Conservation (phyloP, 2,888 invertebrate genomes). For the Perithous albicinctus region DNA sequence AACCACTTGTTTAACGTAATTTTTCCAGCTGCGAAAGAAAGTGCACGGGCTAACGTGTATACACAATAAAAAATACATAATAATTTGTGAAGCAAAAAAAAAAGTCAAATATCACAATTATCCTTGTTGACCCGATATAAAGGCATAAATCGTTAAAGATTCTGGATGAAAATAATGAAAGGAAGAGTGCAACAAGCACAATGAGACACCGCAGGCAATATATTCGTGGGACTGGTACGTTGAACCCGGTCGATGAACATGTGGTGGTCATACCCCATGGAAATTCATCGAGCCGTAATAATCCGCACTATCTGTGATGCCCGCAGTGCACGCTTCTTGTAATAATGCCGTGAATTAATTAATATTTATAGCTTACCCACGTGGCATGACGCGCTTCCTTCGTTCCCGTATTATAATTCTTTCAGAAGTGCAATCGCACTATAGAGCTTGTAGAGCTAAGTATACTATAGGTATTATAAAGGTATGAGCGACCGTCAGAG, state of each 20-base stretch:
- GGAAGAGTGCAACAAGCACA: conserved; percentile 31
- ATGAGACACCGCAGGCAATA: conserved; percentile 12
- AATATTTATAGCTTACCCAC: conserved; percentile 81
- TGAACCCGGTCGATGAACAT: conserved; percentile 37
- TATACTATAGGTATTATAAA: conserved; percentile 12
- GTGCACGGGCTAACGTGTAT: too few relatives aligned
- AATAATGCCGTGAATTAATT: conserved; percentile 81
- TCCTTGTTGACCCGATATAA: too few relatives aligned
- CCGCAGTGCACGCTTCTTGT: conserved; percentile 43
- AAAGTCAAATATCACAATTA: too few relatives aligned
- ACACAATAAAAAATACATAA: too few relatives aligned
- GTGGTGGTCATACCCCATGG: conserved; percentile 63
- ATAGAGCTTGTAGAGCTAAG: neutral
- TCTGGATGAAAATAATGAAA: neutral
- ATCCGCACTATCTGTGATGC: conserved; percentile 48
- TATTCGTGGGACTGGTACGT: conserved; percentile 15
- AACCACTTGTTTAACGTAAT: too few relatives aligned
- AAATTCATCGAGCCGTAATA: conserved; percentile 75
- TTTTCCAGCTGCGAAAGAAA: too few relatives aligned
- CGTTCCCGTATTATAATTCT: conserved; percentile 55
- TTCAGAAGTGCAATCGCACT: conserved; percentile 40
- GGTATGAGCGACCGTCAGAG: neutral
- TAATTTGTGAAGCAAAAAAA: too few relatives aligned
- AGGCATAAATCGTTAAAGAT: neutral
- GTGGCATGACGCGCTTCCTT: conserved; percentile 76